Evolutionary conservation across 2,113 vertebrate genomes (phyloP).

Genomic region (Chloebia gouldiae): DNA sequence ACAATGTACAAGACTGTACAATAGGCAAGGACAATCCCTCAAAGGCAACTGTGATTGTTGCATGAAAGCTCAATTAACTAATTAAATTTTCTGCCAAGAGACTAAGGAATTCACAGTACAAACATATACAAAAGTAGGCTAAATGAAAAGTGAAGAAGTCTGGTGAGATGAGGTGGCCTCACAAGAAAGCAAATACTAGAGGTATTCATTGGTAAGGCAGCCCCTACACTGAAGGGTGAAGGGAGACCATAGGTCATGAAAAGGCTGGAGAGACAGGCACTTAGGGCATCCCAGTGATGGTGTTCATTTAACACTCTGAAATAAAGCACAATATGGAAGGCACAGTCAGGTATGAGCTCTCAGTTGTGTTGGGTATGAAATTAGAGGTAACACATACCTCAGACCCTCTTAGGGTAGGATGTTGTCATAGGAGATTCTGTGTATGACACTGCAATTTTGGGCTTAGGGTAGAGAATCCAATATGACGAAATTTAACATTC

Average conservation of each 20-base stretch:
- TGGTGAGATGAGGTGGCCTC: not conserved
- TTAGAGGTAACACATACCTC: not conserved
- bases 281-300: not conserved
- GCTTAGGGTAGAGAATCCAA: not conserved
- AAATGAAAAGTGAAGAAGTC: not conserved
- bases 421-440: not conserved
- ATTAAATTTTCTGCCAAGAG: slow-evolving; percentile 15
- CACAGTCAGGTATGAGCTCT: not conserved
- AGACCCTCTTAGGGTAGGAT: not conserved
- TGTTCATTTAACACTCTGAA: not conserved
- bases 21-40: not conserved
- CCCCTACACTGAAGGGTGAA: not conserved
- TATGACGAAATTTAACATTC: not conserved
- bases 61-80: slow-evolving; percentile 12
- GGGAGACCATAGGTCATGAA: not conserved
- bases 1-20: not conserved
- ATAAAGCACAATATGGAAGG: not conserved
- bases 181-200: not conserved
- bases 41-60: not conserved
- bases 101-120: not conserved
- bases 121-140: not conserved
- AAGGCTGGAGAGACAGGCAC: not conserved
- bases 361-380: not conserved
- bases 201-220: not conserved
- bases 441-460: not conserved